A percentile compares a stretch with the other conserved stretches of the same genome.
Conservation (phyloP, 2,888 invertebrate genomes). For the Idaea aversata region DNA sequence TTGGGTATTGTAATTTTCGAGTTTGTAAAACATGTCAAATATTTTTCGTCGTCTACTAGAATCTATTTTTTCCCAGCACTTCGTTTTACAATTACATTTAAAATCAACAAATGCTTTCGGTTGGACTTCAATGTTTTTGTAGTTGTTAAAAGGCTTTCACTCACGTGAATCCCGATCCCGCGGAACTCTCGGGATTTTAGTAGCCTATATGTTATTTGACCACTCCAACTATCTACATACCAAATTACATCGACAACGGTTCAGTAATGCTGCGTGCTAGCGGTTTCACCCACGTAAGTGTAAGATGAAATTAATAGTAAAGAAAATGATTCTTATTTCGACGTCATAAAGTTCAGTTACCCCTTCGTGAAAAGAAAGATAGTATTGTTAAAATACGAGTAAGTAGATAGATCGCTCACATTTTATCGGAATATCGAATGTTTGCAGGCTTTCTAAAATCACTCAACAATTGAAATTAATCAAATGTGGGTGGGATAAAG, state of each 20-base stretch:
- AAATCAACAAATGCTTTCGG: conserved; percentile 15
- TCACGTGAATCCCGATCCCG: too few relatives aligned
- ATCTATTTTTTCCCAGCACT: conserved; percentile 13
- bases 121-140: conserved; percentile 17
- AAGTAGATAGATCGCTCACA: conserved; percentile 12
- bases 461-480: conserved; percentile 15
- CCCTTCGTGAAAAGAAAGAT: too few relatives aligned
- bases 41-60: conserved; percentile 12
- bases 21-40: conserved; percentile 17
- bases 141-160: conserved; percentile 11
- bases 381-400: conserved; percentile 4
- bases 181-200: background rate
- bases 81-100: too few relatives aligned
- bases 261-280: conserved; percentile 11
- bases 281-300: background rate
- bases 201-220: conserved; percentile 10
- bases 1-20: conserved; percentile 15
- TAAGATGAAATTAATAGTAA: too few relatives aligned
- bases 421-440: conserved; percentile 11
- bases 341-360: too few relatives aligned
- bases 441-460: conserved; percentile 8
- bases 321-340: too few relatives aligned
- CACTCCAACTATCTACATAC: conserved; percentile 8
- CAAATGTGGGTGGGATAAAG: conserved; percentile 15
- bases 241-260: conserved; percentile 7